A percentile compares a stretch with the other conserved stretches of the same genome.
phyloP scores from a whole-genome alignment of 92 coral and sea anemone species.

The Umimayanthus chanpuru region DNA sequence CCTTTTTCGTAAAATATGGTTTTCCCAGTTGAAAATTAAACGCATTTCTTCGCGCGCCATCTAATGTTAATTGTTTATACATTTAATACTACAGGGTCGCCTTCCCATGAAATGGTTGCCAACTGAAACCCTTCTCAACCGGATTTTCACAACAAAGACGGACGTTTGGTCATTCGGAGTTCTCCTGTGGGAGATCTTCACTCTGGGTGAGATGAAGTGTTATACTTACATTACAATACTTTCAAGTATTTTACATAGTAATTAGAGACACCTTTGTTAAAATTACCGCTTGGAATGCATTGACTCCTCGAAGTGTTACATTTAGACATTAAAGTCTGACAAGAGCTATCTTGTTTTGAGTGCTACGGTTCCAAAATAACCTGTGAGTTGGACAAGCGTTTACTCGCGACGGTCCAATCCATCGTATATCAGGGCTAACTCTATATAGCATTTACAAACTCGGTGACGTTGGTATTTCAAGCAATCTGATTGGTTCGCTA shows the following conservation, averaged over 20 bases:
- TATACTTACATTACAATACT: not conserved
- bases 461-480: too few species aligned
- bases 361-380: too few species aligned
- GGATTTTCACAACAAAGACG: constrained; percentile 53
- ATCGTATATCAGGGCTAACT: too few species aligned
- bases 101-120: constrained; percentile 62
- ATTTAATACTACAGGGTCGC: constrained; percentile 34
- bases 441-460: too few species aligned
- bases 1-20: not conserved
- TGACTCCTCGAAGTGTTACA: not conserved
- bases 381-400: too few species aligned
- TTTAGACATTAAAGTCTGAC: not conserved
- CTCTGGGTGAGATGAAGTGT: constrained; percentile 43
- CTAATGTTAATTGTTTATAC: not conserved
- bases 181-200: constrained; percentile 58
- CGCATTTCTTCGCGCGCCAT: not conserved
- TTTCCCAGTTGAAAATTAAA: not conserved
- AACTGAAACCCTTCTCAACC: constrained; percentile 50
- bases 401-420: too few species aligned
- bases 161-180: constrained; percentile 64
- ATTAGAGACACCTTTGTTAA: not conserved
- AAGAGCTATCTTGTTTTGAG: too few species aligned
- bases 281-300: not conserved
- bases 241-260: not conserved
- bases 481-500: too few species aligned